Evolutionary conservation across 1,140 invertebrate species (phyloP).

Genomic region (Prorops nasuta): DNA sequence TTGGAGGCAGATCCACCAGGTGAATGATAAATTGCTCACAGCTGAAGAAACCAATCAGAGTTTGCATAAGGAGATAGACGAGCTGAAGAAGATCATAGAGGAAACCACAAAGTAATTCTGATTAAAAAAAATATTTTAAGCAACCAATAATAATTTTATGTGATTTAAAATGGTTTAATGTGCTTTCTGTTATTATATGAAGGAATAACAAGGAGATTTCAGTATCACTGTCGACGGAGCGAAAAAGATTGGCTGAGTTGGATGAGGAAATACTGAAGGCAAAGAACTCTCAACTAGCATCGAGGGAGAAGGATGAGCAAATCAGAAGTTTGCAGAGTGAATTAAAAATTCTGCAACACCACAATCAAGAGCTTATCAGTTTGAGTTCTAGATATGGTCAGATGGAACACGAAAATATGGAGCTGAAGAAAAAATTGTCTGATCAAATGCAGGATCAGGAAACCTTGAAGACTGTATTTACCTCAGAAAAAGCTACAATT

Average conservation of each 20-base stretch:
- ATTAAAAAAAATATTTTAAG: no score
- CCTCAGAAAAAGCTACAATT: conserved; percentile 39
- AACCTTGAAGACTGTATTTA: conserved; percentile 33
- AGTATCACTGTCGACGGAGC: conserved; percentile 30
- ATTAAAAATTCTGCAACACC: conserved; percentile 45
- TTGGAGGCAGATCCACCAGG: conserved; percentile 46
- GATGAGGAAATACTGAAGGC: conserved; percentile 32
- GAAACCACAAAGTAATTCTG: conserved; percentile 39
- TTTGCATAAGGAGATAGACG: conserved; percentile 32
- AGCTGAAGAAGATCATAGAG: conserved; percentile 36
- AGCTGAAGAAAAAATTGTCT: conserved; percentile 40
- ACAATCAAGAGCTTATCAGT: conserved; percentile 42
- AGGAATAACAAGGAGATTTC: conserved; percentile 37
- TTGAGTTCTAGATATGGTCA: conserved; percentile 38
- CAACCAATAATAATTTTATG: no score
- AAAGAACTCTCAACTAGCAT: conserved; percentile 28
- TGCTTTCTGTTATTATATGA: conserved; percentile 10
- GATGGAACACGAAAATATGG: conserved; percentile 43
- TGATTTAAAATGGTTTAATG: no score
- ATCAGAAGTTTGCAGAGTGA: conserved; percentile 43
- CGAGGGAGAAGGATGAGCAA: conserved; percentile 42
- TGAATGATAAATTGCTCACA: conserved; percentile 40
- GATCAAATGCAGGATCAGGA: conserved; percentile 36
- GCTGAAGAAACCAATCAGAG: conserved; percentile 32
- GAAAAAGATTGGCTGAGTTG: conserved; percentile 32